Evolutionary conservation across 2,888 invertebrate species (phyloP).

Genomic region (Mellilla xanthometata): DNA sequence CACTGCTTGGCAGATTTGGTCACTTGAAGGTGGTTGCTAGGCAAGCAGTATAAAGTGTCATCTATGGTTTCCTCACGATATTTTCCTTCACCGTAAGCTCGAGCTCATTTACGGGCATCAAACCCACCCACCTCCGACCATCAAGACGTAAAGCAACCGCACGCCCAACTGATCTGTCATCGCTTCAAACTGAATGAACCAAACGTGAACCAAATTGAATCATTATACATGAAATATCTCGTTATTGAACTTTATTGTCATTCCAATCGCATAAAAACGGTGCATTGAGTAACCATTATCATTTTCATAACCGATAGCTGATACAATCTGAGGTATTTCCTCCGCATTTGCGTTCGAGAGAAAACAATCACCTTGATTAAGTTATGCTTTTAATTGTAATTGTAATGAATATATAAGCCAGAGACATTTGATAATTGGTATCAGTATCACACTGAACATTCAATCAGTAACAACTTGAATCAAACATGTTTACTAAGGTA

Average conservation of each 20-base stretch:
- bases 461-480: conserved; percentile 23
- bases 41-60: no score
- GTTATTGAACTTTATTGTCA: not conserved
- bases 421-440: conserved; percentile 30
- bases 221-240: not conserved
- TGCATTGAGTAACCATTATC: conserved; percentile 15
- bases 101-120: no score
- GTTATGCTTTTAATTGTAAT: conserved; percentile 27
- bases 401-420: conserved; percentile 46
- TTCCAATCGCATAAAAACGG: conserved; percentile 1
- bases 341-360: conserved; percentile 30
- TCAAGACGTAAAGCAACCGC: no score
- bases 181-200: no score
- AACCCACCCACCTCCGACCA: no score
- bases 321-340: conserved; percentile 31
- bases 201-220: not conserved
- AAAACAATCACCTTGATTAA: conserved; percentile 39
- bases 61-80: no score
- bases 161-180: no score
- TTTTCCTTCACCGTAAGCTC: no score
- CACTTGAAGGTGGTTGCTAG: no score
- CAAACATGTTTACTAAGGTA: conserved; percentile 44
- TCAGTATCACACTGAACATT: conserved; percentile 36
- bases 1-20: no score
- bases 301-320: conserved; percentile 23